phyloP scores from a whole-genome alignment of 2,113 vertebrate species.

The Oenanthe melanoleuca region DNA sequence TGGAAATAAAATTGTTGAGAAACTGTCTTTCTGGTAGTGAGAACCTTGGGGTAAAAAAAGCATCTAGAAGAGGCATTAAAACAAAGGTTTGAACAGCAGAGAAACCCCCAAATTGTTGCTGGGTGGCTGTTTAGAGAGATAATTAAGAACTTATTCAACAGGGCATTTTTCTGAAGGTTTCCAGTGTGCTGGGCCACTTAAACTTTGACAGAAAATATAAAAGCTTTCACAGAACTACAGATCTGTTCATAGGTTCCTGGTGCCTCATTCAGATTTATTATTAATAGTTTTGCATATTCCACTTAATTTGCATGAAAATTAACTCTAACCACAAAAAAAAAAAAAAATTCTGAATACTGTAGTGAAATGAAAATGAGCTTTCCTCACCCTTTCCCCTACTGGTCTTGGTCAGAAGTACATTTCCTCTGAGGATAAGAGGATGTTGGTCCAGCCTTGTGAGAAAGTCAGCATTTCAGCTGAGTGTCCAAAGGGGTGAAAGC shows the following conservation, averaged over 20 bases:
- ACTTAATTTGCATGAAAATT: background rate
- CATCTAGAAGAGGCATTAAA: background rate
- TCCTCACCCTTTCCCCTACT: background rate
- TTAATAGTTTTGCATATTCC: background rate
- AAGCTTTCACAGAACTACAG: background rate
- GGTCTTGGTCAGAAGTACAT: background rate
- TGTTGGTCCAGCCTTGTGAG: background rate
- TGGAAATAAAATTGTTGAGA: background rate
- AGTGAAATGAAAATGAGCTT: background rate
- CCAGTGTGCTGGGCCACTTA: background rate
- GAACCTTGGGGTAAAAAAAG: background rate
- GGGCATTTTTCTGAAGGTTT: background rate
- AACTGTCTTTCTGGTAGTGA: background rate
- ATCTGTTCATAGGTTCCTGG: background rate
- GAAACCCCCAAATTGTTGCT: background rate
- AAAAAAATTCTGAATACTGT: background rate
- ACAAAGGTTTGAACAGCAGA: background rate
- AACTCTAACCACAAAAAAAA: background rate
- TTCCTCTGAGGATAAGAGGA: background rate
- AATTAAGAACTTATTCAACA: background rate
- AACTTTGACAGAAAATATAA: background rate
- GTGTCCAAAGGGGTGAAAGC: background rate
- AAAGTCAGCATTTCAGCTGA: background rate
- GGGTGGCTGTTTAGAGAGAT: background rate
- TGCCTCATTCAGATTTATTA: background rate